phyloP scores from a whole-genome alignment of 2,113 vertebrate genomes.

The Ciconia boyciana region DNA sequence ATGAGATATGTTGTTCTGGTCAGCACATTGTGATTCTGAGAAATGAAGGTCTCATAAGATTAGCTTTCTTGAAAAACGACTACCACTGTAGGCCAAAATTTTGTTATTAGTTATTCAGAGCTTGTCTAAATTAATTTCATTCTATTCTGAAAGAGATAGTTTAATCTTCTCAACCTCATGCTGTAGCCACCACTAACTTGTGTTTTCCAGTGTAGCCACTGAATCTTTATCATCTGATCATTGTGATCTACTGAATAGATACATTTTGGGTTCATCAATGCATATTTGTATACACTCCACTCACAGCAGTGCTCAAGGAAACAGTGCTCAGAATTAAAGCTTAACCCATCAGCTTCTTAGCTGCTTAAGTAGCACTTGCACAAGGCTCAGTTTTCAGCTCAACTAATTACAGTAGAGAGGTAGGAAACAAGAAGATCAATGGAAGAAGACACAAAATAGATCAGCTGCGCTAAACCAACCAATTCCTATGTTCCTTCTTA shows the following conservation, averaged over 20 bases:
- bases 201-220: background rate
- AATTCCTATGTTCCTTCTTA: background rate
- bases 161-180: background rate
- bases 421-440: background rate
- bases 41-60: background rate
- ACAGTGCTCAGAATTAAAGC: background rate
- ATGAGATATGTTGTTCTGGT: background rate
- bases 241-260: background rate
- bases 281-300: background rate
- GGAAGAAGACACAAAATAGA: background rate
- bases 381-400: background rate
- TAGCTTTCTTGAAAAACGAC: background rate
- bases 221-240: background rate
- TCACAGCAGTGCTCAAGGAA: background rate
- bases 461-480: background rate
- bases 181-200: background rate
- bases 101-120: background rate
- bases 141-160: background rate
- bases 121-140: background rate
- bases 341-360: background rate
- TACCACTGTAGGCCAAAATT: background rate
- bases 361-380: background rate
- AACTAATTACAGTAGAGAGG: background rate
- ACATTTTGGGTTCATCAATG: background rate
- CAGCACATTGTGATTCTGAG: background rate